Percentiles rank a stretch among this genome's conserved stretches.
These are phyloP conservation scores for Globodera ellingtonae DNA, from an alignment of 1,140 invertebrate species.

Conservation along the genomic window DNA sequence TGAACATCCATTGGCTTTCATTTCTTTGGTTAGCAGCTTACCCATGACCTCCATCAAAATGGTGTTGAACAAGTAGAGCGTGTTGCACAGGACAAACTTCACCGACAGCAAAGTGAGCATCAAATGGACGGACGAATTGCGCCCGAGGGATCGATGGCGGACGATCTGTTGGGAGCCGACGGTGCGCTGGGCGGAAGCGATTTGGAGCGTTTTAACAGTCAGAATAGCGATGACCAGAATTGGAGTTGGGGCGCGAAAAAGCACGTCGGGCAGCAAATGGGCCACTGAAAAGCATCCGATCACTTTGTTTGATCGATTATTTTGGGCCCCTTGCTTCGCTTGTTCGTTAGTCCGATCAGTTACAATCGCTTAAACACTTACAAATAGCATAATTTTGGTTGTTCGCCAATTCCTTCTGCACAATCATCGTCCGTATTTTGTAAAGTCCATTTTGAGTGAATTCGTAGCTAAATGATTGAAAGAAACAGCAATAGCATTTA, in stretches of 20 bases:
- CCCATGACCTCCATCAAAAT: slow-evolving; percentile 61
- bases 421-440: slow-evolving; percentile 53
- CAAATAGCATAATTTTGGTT: slow-evolving; percentile 56
- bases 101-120: slow-evolving; percentile 52
- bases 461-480: slow-evolving; percentile 29
- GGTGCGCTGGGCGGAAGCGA: slow-evolving; percentile 50
- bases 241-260: slow-evolving; percentile 62
- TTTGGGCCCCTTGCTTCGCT: neutral
- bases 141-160: slow-evolving; percentile 15
- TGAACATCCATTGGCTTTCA: neutral
- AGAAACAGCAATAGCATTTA: slow-evolving; percentile 9
- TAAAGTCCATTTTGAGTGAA: slow-evolving; percentile 48
- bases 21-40: neutral
- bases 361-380: slow-evolving; percentile 38
- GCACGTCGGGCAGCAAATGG: slow-evolving; percentile 59
- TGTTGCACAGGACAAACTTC: slow-evolving; percentile 65
- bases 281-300: slow-evolving; percentile 47
- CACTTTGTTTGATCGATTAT: slow-evolving; percentile 3
- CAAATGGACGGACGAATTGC: slow-evolving; percentile 25
- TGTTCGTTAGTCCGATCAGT: neutral
- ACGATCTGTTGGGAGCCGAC: slow-evolving; percentile 36
- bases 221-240: slow-evolving; percentile 62
- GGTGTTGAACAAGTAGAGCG: slow-evolving; percentile 64
- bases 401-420: slow-evolving; percentile 51
- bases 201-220: slow-evolving; percentile 60